Evolutionary conservation across 2,797 vertebrate species (phyloP).

Genomic region (Cuculus canorus): DNA sequence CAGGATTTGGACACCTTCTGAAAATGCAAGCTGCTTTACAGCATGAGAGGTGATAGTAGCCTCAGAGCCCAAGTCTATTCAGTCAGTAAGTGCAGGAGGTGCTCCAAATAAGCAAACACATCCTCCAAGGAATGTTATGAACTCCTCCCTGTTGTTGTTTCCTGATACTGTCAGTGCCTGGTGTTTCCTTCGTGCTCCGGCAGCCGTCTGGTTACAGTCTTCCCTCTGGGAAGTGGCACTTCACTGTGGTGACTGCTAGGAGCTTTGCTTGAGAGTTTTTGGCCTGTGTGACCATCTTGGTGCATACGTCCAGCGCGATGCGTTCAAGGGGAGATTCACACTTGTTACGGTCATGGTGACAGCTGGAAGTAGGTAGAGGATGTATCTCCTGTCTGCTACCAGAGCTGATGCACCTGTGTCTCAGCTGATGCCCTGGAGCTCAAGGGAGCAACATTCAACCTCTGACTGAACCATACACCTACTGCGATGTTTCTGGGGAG

Average conservation of each 20-base stretch:
- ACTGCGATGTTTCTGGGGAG: neutral
- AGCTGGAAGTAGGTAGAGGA: neutral
- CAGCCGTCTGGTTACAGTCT: neutral
- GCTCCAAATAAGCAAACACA: neutral
- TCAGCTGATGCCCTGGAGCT: neutral
- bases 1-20: neutral
- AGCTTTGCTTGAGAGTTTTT: neutral
- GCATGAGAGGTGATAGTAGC: neutral
- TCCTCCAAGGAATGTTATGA: neutral
- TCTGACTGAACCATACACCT: neutral
- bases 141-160: neutral
- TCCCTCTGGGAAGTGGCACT: neutral
- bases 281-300: neutral
- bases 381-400: neutral
- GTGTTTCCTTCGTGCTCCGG: neutral
- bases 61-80: neutral
- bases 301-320: neutral
- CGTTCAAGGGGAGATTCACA: neutral
- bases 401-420: neutral
- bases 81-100: neutral
- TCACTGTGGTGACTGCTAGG: accelerated
- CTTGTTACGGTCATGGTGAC: neutral
- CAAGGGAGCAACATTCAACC: accelerated
- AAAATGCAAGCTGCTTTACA: neutral
- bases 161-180: neutral